Evolutionary conservation across 2,113 vertebrate genomes (phyloP).

Genomic region (Mus pahari): DNA sequence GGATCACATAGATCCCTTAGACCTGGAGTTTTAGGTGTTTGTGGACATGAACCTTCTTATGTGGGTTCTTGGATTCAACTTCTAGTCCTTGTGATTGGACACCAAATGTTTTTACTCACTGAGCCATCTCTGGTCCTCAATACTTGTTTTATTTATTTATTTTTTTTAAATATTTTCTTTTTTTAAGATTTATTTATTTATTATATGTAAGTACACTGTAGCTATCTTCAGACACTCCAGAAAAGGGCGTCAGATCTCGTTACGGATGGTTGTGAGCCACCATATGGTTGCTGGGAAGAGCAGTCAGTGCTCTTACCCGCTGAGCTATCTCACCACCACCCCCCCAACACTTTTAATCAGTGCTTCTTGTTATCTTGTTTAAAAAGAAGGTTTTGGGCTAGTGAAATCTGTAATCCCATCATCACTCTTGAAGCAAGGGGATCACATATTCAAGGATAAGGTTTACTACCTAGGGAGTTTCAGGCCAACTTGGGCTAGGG

Average conservation of each 20-base stretch:
- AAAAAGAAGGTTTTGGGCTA: neutral
- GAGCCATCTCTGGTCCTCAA: neutral
- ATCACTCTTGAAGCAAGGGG: too few species aligned
- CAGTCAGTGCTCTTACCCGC: too few species aligned
- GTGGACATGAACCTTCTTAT: neutral
- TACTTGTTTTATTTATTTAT: too few species aligned
- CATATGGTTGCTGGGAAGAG: too few species aligned
- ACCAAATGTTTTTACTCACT: neutral
- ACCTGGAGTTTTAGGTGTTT: neutral
- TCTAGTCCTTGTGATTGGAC: neutral
- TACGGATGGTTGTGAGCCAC: too few species aligned
- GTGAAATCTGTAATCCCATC: neutral
- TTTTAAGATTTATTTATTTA: too few species aligned
- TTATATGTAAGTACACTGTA: too few species aligned
- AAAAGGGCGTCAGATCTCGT: too few species aligned
- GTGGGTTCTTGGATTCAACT: neutral
- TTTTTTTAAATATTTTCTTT: too few species aligned
- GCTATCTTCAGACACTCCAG: too few species aligned
- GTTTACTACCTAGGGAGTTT: constrained; percentile 2
- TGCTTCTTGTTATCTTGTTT: neutral
- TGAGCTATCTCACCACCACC: too few species aligned
- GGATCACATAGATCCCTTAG: neutral
- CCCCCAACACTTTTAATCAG: too few species aligned
- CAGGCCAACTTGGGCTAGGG: neutral
- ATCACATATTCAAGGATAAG: neutral